A percentile compares a stretch with the other conserved stretches of the same genome.
Evolutionary conservation across 2,888 invertebrate species (phyloP).

Genomic region (Drosophila ezoana): DNA sequence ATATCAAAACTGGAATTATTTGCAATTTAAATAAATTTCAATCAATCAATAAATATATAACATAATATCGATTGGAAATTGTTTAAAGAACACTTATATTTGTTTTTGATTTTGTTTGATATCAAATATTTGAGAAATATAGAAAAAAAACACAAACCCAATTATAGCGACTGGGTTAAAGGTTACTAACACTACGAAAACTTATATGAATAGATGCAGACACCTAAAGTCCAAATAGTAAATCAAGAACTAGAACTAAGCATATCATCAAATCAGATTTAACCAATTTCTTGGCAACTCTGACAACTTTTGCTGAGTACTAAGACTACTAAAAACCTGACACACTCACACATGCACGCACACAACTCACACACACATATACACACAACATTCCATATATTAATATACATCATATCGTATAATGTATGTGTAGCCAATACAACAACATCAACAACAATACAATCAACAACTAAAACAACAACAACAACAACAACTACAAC

Average conservation of each 20-base stretch:
- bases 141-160: background rate
- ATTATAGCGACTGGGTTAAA: background rate
- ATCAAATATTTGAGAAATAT: background rate
- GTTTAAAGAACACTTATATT: background rate
- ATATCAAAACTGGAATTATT: background rate
- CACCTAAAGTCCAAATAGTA: background rate
- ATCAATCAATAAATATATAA: background rate
- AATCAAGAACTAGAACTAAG: conserved; percentile 15
- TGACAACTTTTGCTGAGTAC: conserved; percentile 4
- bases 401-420: conserved; percentile 34
- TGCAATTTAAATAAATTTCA: conserved; percentile 10
- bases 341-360: conserved; percentile 9
- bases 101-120: background rate
- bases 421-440: conserved; percentile 57
- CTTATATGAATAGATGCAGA: too few relatives aligned
- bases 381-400: conserved; percentile 7
- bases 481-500: conserved; percentile 54
- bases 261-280: background rate
- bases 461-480: conserved; percentile 58
- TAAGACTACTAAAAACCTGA: background rate
- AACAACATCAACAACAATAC: conserved; percentile 71
- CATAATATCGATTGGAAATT: background rate
- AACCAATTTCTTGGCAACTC: background rate
- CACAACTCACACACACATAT: conserved; percentile 7
- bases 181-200: background rate